Evolutionary conservation across 2,113 vertebrate genomes (phyloP).

Genomic region (Mobula birostris): DNA sequence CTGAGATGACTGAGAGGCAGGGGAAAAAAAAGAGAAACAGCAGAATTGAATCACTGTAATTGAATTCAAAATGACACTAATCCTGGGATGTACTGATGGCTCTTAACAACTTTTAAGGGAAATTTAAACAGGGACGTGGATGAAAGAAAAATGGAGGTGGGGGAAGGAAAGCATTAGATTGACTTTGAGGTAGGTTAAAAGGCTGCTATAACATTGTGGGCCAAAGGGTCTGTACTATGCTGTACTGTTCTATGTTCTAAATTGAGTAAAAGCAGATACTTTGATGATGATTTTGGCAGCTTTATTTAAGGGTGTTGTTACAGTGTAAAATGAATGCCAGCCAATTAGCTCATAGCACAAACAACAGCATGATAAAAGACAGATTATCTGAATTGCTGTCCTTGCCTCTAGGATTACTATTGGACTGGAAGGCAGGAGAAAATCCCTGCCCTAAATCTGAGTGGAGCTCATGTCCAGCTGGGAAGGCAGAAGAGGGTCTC

Average conservation of each 20-base stretch:
- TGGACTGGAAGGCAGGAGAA: background rate
- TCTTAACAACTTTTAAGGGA: background rate
- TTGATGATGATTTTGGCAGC: too few species aligned
- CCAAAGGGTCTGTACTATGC: too few species aligned
- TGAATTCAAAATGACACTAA: background rate
- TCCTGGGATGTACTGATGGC: background rate
- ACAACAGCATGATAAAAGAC: background rate
- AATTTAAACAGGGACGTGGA: background rate
- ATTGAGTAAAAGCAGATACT: too few species aligned
- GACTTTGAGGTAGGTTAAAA: too few species aligned
- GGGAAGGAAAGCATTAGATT: too few species aligned
- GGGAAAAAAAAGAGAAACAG: constrained; percentile 50
- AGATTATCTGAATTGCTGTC: background rate
- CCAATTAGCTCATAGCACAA: background rate
- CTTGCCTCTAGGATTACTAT: background rate
- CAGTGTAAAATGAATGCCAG: background rate
- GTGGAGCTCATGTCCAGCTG: background rate
- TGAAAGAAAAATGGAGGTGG: too few species aligned
- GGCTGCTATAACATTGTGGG: too few species aligned
- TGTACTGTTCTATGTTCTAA: too few species aligned
- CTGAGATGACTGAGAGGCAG: constrained; percentile 48
- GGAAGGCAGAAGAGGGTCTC: background rate
- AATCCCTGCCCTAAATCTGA: background rate
- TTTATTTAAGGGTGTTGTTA: background rate
- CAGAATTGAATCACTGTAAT: background rate